Percentiles rank a stretch among this genome's conserved stretches.
Conservation (phyloP, 2,113 vertebrate species). For the rabbit (Oryctolagus cuniculus) region DNA sequence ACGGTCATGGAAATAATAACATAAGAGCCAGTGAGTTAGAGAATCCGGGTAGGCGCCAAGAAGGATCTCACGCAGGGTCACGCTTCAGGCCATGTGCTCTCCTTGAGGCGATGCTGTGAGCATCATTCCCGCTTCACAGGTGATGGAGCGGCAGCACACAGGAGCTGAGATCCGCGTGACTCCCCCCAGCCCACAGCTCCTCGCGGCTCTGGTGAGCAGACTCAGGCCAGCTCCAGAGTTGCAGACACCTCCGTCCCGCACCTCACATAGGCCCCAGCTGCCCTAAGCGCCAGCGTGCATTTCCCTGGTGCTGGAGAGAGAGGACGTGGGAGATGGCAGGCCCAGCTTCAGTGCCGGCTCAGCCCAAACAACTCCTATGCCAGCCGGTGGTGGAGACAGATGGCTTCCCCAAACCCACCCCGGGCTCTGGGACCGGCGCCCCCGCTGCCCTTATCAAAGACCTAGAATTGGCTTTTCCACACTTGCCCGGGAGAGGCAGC, state of each 20-base stretch:
- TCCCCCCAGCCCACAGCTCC: rapidly evolving
- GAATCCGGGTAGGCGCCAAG: not conserved
- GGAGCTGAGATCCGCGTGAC: not conserved
- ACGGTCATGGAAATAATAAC: not conserved
- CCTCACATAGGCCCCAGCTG: too few species aligned
- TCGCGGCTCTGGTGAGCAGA: not conserved
- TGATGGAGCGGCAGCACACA: not conserved
- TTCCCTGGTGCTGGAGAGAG: not conserved
- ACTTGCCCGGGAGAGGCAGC: too few species aligned
- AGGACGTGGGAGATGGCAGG: rapidly evolving
- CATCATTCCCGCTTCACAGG: not conserved
- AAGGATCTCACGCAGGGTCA: too few species aligned
- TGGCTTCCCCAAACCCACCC: not conserved
- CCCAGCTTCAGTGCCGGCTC: not conserved
- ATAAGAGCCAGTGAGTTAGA: not conserved
- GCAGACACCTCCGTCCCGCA: too few species aligned
- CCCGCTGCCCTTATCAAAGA: not conserved
- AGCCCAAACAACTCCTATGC: rapidly evolving
- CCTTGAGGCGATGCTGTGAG: too few species aligned
- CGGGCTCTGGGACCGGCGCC: rapidly evolving
- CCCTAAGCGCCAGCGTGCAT: rapidly evolving
- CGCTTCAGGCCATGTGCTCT: too few species aligned
- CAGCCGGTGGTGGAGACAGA: not conserved
- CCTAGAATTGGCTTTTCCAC: not conserved
- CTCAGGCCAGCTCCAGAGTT: not conserved